Evolutionary conservation across 2,888 invertebrate species (phyloP), one percentile per base, ranked within the genome.

Genomic region (Eupithecia subfuscata): DNA sequence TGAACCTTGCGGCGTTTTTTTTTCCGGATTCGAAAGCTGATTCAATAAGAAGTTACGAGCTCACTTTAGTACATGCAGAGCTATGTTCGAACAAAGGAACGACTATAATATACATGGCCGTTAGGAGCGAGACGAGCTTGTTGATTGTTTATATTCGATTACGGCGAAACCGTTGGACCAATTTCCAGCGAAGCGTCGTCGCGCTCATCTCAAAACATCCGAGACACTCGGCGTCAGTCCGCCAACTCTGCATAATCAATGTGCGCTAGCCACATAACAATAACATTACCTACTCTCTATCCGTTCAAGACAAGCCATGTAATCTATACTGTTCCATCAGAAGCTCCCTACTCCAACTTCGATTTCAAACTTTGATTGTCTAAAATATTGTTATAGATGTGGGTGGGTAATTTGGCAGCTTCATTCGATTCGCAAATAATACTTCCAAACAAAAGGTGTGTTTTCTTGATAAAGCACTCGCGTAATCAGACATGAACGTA

Each of bases 31-130:
- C 87, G 79, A 88, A 86, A 87, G 90, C 88, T 90, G 90, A 90
- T 89, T 89, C 89, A 91, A 91, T 91, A 91, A 88, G 88, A 88
- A 88, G 88, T 90, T 89, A 90, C 87, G 89, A 87, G 85, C 85
- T 77, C 75, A 71, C 76, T 80, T 80, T 79, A 79, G 79, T 80
- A 82, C 79, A 84, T 87, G 88, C 88, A 88, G 87, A 89, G 87
- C 87, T 87, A 86, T 87, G 80, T 86, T 83, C 80, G 78, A 80
- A 81, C 78, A 76, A 72, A 80, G 81, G 82, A 77, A 81, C 76
- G 80, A 80, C 82, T 78, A 78, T 80, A 80, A 79, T 82, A 84
- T 82, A 79, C 79, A 78, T 78, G 78, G 77, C 78, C 78, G 78
- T 79, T 78, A 78, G 79, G 75, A 76, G 79, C 77, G 82, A 83